Conservation (phyloP, 2,113 vertebrate species). For the Tragelaphus buxtoni region DNA sequence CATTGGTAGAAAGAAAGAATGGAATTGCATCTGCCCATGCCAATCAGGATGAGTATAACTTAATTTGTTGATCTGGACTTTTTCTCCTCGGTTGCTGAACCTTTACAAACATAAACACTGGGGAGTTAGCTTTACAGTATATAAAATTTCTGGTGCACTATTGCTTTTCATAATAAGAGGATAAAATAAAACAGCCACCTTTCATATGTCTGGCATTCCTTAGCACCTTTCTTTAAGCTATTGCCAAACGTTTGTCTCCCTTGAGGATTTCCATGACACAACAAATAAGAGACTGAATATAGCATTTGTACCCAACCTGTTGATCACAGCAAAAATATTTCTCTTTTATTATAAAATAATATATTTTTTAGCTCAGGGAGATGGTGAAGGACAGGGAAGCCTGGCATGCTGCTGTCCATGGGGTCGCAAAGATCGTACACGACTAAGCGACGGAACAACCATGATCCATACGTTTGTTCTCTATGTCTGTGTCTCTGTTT, state of each 20-base stretch:
- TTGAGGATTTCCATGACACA: background rate
- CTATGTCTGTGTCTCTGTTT: background rate
- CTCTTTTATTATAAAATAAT: background rate
- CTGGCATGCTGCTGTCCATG: background rate
- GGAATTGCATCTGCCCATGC: slow-evolving; percentile 51
- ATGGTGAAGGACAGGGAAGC: background rate
- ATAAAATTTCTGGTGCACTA: background rate
- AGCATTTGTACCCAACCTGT: background rate
- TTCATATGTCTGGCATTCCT: background rate
- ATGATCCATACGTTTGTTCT: background rate
- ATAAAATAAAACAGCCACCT: background rate
- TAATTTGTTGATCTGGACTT: slow-evolving; percentile 71
- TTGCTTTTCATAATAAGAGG: slow-evolving; percentile 26
- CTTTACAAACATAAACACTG: slow-evolving; percentile 12
- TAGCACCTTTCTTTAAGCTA: background rate
- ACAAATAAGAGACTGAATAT: background rate
- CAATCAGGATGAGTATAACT: slow-evolving; percentile 16
- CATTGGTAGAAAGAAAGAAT: slow-evolving; percentile 49
- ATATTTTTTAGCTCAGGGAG: background rate
- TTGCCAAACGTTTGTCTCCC: background rate
- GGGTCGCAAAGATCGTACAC: accelerated
- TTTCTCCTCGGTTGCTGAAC: background rate
- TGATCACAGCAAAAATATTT: background rate
- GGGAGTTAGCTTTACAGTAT: background rate
- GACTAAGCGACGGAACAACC: accelerated